phyloP scores from a whole-genome alignment of 1,140 invertebrate genomes.

The Bradynema listronoti region DNA sequence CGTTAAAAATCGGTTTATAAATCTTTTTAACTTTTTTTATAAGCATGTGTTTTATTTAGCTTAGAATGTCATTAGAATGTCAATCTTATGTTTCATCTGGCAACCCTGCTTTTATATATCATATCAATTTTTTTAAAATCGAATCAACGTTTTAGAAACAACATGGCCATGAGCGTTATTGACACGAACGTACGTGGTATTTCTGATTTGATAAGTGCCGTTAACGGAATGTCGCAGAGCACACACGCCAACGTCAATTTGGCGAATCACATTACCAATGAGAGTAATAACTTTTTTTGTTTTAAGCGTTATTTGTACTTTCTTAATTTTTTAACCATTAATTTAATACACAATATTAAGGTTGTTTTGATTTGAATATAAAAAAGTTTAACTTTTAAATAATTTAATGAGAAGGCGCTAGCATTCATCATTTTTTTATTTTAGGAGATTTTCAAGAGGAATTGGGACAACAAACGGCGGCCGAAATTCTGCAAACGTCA shows the following conservation, averaged over 20 bases:
- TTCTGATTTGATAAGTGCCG: conserved; percentile 50
- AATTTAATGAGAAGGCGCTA: no score
- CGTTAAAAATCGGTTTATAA: conserved; percentile 23
- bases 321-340: no score
- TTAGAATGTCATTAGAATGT: no score
- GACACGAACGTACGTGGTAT: conserved; percentile 55
- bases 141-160: conserved; percentile 17
- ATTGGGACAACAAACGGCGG: conserved; percentile 46
- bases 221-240: conserved; percentile 55
- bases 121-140: not conserved
- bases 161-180: conserved; percentile 51
- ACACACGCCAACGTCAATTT: conserved; percentile 56
- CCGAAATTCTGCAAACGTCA: conserved; percentile 44
- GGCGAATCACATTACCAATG: conserved; percentile 55
- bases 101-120: not conserved
- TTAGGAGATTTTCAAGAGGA: conserved; percentile 55
- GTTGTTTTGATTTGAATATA: no score
- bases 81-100: no score
- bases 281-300: no score
- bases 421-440: no score
- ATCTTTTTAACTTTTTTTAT: no score
- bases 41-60: no score
- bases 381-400: no score
- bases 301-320: no score
- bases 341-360: no score